Conservation (phyloP, 2,888 invertebrate genomes). For the Sabatieria punctata region DNA sequence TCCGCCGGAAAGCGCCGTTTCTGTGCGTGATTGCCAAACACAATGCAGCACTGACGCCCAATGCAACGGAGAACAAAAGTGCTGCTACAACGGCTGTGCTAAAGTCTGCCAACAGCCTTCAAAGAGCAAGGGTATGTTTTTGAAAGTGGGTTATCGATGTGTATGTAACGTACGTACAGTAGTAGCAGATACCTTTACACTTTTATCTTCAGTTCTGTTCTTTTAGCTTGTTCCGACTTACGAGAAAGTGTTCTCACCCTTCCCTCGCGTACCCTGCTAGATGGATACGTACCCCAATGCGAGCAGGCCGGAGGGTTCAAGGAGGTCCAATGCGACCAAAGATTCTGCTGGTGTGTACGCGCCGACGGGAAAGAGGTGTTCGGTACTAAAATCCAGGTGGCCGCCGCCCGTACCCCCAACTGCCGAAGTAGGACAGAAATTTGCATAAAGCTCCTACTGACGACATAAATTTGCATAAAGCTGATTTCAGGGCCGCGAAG, state of each 20-base stretch:
- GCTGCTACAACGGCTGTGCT: slow-evolving; percentile 9
- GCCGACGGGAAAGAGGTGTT: background rate
- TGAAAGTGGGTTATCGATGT: no score
- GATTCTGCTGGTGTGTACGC: background rate
- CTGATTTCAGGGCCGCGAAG: no score
- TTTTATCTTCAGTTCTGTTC: no score
- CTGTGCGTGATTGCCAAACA: background rate
- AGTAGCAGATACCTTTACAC: no score
- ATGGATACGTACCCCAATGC: background rate
- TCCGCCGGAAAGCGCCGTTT: background rate
- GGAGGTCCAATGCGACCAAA: background rate
- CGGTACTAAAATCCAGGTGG: background rate
- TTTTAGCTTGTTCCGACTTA: background rate
- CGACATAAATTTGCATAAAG: no score
- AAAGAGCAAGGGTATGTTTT: no score
- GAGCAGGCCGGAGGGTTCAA: background rate
- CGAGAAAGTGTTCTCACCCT: background rate
- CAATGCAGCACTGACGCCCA: slow-evolving; percentile 12
- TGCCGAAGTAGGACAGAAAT: background rate
- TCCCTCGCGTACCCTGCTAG: background rate
- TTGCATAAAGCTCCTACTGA: no score
- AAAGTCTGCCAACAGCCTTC: background rate
- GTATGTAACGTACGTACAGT: no score
- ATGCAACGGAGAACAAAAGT: slow-evolving; percentile 10
- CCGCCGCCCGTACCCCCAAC: background rate